Base-by-base conservation (phyloP, 37 sponge, comb jelly and placozoan species). In the Sycon ciliatum region DNA sequence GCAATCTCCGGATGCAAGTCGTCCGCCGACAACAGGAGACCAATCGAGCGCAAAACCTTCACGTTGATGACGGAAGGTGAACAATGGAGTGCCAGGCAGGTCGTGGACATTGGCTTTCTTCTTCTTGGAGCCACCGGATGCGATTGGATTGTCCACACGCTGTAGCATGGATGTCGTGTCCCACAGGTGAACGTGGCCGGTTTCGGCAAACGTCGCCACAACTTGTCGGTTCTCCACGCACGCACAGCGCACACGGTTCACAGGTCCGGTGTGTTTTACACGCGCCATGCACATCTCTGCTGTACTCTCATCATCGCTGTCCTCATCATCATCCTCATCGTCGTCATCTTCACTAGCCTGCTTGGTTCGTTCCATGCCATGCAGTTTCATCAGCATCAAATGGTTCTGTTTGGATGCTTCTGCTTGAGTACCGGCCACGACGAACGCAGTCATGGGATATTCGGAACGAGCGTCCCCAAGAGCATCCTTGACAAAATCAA, bases 21-120 rank as follows among this genome's bases (percentile, higher is more conserved):
- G 69, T 62, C 99, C 99, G 40, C 77, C 71, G 7, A 87, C 78
- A 16, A 75, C 81, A n/a, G 63, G 54, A 27, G 89, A 92, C 99
- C 99, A 97, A 53, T 91, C 99, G 75, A 97, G 36, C 1, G 83
- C 93, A 71, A 55, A 97, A 7, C 99, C 99, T 74, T 97, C 99
- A 34, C 30, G 60, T 86, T 90, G 29, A 42, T 52, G 30, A 13
- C 53, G 27, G 1, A 55, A 3, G 30, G 34, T 68, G 36, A 40
- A 3, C n/a, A 67, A 34, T 13, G 6, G 39, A 36, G 26, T 27
- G 18, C 4, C 33, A 26, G 32, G 20, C 61, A 58, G 18, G 24
- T 58, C 28, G 11, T 22, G 61, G 18, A 16, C 22, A n/a, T n/a
- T n/a, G n/a, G n/a, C n/a, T n/a, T n/a, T n/a, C n/a, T n/a, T n/a